A percentile compares a stretch with the other conserved stretches of the same genome.
Evolutionary conservation across 2,113 vertebrate species (phyloP).

Genomic region (Phylloscopus whistleri): DNA sequence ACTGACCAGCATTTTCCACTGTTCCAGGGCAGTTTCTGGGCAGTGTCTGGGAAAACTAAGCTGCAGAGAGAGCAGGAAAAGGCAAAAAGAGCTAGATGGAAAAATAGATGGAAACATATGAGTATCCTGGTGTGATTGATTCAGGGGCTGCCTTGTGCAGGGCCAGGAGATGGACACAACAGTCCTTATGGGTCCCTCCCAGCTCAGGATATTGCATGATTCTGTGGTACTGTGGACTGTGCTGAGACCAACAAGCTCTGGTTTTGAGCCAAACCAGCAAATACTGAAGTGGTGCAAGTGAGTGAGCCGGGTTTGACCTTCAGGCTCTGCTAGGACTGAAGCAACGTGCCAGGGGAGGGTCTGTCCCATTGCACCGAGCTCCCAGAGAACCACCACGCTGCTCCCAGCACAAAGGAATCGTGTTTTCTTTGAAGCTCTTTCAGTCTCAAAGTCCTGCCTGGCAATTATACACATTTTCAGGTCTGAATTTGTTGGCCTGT

Average conservation of each 20-base stretch:
- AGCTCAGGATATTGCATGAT: neutral
- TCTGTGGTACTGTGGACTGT: neutral
- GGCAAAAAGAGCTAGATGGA: neutral
- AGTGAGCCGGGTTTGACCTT: neutral
- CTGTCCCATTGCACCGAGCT: neutral
- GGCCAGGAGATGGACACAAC: neutral
- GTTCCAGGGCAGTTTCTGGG: neutral
- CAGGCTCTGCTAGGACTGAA: neutral
- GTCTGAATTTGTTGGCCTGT: conserved; percentile 30
- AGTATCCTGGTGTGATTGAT: neutral
- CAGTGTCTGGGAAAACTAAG: neutral
- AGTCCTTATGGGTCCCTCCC: neutral
- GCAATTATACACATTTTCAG: conserved; percentile 22
- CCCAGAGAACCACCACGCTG: neutral
- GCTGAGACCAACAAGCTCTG: neutral
- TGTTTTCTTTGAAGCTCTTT: conserved; percentile 11
- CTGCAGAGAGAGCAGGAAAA: neutral
- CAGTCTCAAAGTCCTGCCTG: conserved; percentile 32
- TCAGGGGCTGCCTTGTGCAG: neutral
- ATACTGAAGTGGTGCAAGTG: neutral
- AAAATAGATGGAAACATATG: neutral
- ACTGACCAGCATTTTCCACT: neutral
- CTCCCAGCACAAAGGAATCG: neutral
- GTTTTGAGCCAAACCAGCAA: conserved; percentile 15
- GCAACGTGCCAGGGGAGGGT: neutral